Evolutionary conservation across 2,888 invertebrate genomes (phyloP).

Genomic region (Nephrotoma guestfalica): DNA sequence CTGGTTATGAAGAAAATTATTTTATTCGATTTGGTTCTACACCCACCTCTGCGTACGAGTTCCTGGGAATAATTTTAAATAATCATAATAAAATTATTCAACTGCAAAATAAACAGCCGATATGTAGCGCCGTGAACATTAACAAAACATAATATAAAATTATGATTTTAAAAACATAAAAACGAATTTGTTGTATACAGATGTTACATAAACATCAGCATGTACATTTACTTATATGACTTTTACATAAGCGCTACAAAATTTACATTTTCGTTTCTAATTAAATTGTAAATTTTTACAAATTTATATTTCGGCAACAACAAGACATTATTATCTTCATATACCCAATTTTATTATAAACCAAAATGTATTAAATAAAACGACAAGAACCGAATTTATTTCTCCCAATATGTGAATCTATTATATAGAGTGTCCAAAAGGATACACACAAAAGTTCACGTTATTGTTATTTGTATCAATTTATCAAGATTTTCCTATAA

Average conservation of each 20-base stretch:
- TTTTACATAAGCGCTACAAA: neutral
- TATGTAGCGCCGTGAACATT: neutral
- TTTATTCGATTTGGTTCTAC: neutral
- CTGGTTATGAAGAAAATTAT: neutral
- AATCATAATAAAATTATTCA: neutral
- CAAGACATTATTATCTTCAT: neutral
- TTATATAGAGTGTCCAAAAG: neutral
- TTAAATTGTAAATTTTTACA: neutral
- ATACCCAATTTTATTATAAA: neutral
- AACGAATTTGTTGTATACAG: neutral
- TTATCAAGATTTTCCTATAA: neutral
- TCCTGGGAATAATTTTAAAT: neutral
- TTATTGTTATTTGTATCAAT: neutral
- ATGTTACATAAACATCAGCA: neutral
- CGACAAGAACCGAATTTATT: neutral
- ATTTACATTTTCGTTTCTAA: neutral
- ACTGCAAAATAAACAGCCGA: neutral
- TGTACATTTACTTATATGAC: neutral
- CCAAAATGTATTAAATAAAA: neutral
- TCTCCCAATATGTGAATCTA: neutral
- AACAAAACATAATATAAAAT: neutral
- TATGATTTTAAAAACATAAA: neutral
- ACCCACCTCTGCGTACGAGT: no score
- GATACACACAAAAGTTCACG: neutral
- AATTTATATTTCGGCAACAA: neutral